phyloP scores from a whole-genome alignment of 2,797 vertebrate species.

The Neomorphus geoffroyi region DNA sequence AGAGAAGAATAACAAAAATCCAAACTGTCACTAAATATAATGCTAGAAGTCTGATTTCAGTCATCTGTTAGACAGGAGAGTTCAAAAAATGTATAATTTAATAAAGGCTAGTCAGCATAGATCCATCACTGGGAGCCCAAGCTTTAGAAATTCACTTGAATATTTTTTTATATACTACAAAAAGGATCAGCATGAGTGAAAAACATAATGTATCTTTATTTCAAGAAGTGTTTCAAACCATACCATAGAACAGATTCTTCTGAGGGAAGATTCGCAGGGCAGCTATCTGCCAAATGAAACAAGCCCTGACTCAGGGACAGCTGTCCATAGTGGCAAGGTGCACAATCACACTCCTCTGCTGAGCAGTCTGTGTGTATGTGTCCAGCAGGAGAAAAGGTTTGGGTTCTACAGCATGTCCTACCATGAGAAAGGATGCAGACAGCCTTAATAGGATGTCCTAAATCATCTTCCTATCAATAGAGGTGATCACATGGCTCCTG shows the following conservation, averaged over 20 bases:
- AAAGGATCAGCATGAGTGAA: neutral
- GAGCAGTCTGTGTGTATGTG: rapidly evolving
- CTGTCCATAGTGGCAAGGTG: rapidly evolving
- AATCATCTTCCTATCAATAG: neutral
- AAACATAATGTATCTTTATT: neutral
- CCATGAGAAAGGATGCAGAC: neutral
- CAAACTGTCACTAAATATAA: neutral
- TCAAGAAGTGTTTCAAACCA: neutral
- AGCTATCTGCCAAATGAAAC: rapidly evolving
- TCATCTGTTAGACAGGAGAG: neutral
- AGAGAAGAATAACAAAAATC: neutral
- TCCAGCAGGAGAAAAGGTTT: neutral
- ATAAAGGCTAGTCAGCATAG: neutral
- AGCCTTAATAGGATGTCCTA: neutral
- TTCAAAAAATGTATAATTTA: neutral
- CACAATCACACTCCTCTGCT: neutral
- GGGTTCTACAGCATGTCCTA: neutral
- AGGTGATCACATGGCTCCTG: neutral
- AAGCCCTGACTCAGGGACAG: neutral
- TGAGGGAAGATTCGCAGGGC: neutral
- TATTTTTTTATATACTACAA: neutral
- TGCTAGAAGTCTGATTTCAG: neutral
- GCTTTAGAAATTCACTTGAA: neutral
- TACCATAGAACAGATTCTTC: neutral
- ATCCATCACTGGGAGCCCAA: neutral